Evolutionary conservation across 2,888 invertebrate species (phyloP), one percentile per base, ranked within the genome.

Genomic region (Brenthis ino): DNA sequence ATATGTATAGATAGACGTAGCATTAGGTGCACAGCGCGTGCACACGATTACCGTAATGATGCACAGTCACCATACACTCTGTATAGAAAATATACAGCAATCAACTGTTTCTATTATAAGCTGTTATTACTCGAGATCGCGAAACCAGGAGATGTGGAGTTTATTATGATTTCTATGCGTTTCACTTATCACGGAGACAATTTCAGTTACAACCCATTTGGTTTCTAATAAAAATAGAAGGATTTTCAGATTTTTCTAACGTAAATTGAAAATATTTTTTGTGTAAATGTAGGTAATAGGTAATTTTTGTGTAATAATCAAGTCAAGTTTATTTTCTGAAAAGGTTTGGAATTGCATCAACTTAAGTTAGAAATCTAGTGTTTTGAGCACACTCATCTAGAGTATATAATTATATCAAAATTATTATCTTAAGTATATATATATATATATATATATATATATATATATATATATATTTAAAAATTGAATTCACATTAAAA

Each of bases 61-160:
- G 81, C 75, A 28, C 28, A 79, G 79, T 81, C 78, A 57, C 57
- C 65, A 65, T 51, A 60, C 60, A 47, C 61, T 68, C 81, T 28
- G 28, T 83, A 80, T 82, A 85, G 87, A 87, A 85, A 85, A 85
- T 85, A 84, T 82, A 85, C 85, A 83, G 87, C 82, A 86, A 88
- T 88, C 77, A 77, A 77, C 76, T 77, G 82, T 84, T 85, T 82
- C 82, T 80, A 77, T 82, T 72, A 83, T 83, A 80, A 82, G 79
- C 79, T 77, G 77, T 78, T 79, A 82, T 80, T 82, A 78, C 76
- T 74, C 64, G 74, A 74, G 73, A 72, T 74, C 70, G 69, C 67
- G 69, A 63, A 63, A 64, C 65, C 69, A 71, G 76, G 76, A 76
- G 77, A 78, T 74, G 76, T 74, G 47, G 57, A 57, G 76, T 75